These are phyloP conservation scores for Todiramphus chloris DNA, from an alignment of 2,113 vertebrate species.

Conservation along the genomic window DNA sequence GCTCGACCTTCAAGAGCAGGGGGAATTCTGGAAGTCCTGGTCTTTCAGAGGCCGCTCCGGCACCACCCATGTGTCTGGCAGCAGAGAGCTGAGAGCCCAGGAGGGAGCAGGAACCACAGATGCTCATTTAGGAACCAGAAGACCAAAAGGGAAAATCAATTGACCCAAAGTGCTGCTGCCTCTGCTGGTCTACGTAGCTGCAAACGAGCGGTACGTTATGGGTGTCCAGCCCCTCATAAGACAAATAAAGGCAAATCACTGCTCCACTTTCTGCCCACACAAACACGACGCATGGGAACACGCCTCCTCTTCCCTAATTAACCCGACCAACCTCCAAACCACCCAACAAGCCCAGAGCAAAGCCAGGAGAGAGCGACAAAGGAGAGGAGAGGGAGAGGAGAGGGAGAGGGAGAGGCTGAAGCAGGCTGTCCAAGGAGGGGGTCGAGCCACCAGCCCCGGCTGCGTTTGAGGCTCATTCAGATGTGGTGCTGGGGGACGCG, in stretches of 20 bases:
- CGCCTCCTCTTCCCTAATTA: background rate
- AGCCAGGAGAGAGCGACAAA: background rate
- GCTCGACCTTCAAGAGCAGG: background rate
- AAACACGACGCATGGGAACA: background rate
- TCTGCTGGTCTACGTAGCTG: background rate
- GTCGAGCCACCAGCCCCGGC: no score
- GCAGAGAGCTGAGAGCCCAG: background rate
- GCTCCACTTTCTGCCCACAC: background rate
- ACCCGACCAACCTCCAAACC: background rate
- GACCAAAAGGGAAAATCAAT: background rate
- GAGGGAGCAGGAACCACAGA: background rate
- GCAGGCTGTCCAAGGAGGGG: no score
- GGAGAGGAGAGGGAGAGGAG: no score
- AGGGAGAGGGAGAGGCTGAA: no score
- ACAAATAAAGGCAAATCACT: background rate
- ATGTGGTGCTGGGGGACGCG: no score
- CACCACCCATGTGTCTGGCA: background rate
- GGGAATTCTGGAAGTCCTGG: background rate
- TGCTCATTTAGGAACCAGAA: background rate
- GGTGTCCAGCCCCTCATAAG: background rate
- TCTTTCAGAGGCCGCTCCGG: background rate
- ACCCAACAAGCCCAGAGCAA: background rate
- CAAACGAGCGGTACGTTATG: background rate
- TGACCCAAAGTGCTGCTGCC: background rate
- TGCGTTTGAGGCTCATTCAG: no score